These are phyloP conservation scores for Drosophila parvula DNA, from an alignment of 1,140 invertebrate species.

Conservation along the genomic window DNA sequence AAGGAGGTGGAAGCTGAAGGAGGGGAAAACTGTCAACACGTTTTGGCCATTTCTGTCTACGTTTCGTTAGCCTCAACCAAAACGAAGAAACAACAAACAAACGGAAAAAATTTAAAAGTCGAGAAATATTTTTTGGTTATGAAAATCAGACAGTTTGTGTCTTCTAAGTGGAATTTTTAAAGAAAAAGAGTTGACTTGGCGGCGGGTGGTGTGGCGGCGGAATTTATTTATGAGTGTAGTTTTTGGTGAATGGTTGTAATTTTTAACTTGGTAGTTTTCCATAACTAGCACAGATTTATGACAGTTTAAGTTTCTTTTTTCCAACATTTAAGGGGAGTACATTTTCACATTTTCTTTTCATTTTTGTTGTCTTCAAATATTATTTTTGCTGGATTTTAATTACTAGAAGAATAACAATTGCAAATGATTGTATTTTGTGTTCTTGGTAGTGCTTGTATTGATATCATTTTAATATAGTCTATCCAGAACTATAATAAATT, in stretches of 20 bases:
- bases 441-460: too few relatives aligned
- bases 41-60: conserved; percentile 57
- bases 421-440: not conserved
- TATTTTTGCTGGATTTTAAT: not conserved
- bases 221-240: conserved; percentile 18
- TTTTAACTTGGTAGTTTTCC: conserved; percentile 17
- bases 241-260: conserved; percentile 12
- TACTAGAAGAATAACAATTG: not conserved
- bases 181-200: conserved; percentile 8
- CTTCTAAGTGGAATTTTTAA: not conserved
- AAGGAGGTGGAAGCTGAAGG: conserved; percentile 1
- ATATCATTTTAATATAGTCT: too few relatives aligned
- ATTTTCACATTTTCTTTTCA: not conserved
- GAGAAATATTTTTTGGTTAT: conserved; percentile 22
- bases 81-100: conserved; percentile 13
- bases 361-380: not conserved
- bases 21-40: conserved; percentile 62
- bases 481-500: too few relatives aligned
- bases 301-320: not conserved
- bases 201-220: not conserved
- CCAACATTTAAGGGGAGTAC: not conserved
- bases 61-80: conserved; percentile 39
- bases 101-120: conserved; percentile 31
- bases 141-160: conserved; percentile 10
- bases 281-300: conserved; percentile 17